phyloP scores from a whole-genome alignment of 2,113 vertebrate species.

The Acanthisitta chloris region DNA sequence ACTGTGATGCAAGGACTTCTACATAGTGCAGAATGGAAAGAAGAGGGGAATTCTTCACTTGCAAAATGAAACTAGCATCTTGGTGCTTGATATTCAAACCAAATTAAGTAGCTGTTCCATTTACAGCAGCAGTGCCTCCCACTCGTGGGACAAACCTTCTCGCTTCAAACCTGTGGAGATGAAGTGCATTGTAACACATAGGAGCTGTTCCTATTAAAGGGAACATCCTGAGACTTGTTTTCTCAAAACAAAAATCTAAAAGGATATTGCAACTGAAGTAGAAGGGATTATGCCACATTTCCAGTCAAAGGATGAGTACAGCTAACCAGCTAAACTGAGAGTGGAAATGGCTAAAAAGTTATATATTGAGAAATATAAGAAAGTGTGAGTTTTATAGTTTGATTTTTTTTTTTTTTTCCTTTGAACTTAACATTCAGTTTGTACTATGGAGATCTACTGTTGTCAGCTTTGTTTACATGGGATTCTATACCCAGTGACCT shows the following conservation, averaged over 20 bases:
- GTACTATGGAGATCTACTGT: background rate
- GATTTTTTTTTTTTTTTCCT: background rate
- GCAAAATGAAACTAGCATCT: background rate
- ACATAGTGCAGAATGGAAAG: background rate
- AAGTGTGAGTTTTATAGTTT: background rate
- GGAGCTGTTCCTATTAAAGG: background rate
- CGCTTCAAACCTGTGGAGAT: background rate
- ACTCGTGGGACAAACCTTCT: background rate
- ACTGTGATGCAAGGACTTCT: background rate
- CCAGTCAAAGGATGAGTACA: background rate
- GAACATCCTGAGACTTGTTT: background rate
- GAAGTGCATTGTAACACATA: background rate
- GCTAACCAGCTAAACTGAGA: background rate
- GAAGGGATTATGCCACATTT: background rate
- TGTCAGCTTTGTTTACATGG: constrained; percentile 11
- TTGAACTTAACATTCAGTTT: background rate
- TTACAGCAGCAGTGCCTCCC: background rate
- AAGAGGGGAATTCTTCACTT: background rate
- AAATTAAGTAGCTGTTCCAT: background rate
- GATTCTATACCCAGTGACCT: background rate
- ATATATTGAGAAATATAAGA: background rate
- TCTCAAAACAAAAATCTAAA: background rate
- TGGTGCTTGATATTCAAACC: background rate
- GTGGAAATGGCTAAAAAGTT: background rate
- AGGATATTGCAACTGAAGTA: background rate